Base-by-base conservation (phyloP, 2,113 vertebrate species). In the Heliornis fulica region DNA sequence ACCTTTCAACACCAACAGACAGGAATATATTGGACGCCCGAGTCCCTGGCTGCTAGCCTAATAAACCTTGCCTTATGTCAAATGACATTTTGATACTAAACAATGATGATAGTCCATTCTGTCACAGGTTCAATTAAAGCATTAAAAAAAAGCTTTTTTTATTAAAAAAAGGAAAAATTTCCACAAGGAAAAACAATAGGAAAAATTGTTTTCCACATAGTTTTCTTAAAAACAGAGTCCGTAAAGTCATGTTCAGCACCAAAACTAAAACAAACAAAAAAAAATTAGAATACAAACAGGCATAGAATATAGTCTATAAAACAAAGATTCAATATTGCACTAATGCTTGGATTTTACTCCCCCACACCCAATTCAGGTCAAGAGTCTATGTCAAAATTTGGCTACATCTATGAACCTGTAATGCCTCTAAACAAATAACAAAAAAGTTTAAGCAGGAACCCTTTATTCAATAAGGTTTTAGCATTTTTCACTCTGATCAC, bases 261-360 rank as follows among this genome's bases (percentile, higher is more conserved):
- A 98, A 98, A 98, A 95, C 50, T 78, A 80, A 93, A 50, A 50
- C n/a, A 50, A 25, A 9, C 92, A 64, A 66, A 57, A 34, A 84
- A 91, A 93, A 95, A 96, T 26, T 26, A 51, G 20, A 46, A 20
- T 46, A 17, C 97, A 98, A 98, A 98, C 91, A 98, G 98, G 97
- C 98, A 98, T 96, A 97, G 98, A 98, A 97, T 98, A 98, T 98
- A 98, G 96, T 98, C 96, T 97, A 97, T 97, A 98, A 98, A 98
- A 98, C 97, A 98, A 97, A 97, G 97, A 97, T 97, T 98, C 98
- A 98, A 99, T 99, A 99, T 99, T 99, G 99, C 99, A 99, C 98
- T 98, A 98, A 98, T 98, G 96, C 98, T 98, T 98, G 98, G 98
- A 98, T 98, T 98, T 98, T 98, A 96, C 96, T 94, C 97, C 97